Evolutionary conservation across 1,140 invertebrate species (phyloP).

Genomic region (Drosophila funebris): DNA sequence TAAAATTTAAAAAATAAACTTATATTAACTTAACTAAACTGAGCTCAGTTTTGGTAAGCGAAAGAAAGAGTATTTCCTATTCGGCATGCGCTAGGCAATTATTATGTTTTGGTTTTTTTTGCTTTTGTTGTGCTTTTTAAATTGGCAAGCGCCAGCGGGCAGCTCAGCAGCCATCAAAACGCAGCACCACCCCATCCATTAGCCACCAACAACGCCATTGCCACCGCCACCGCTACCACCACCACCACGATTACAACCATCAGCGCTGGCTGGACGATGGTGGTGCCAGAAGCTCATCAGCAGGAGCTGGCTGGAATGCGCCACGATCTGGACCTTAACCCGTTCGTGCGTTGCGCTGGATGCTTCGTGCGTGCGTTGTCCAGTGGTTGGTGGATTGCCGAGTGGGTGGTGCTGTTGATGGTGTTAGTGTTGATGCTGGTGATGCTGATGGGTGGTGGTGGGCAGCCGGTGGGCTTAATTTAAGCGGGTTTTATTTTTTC

Average conservation of each 20-base stretch:
- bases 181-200: conserved; percentile 25
- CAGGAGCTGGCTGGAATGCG: neutral
- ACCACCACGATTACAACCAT: neutral
- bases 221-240: neutral
- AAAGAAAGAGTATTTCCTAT: neutral
- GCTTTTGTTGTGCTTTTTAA: conserved; percentile 67
- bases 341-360: conserved; percentile 71
- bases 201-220: neutral
- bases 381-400: conserved; percentile 39
- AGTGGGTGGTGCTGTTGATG: conserved; percentile 24
- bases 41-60: no score
- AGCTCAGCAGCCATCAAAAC: conserved; percentile 62
- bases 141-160: conserved; percentile 79
- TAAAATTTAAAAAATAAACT: no score
- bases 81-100: neutral
- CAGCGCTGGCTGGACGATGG: conserved; percentile 12
- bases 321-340: conserved; percentile 47
- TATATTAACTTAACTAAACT: no score
- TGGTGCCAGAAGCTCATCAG: conserved; percentile 17
- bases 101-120: neutral
- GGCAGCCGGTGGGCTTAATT: conserved; percentile 78
- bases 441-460: conserved; percentile 42
- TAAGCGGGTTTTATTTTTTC: conserved; percentile 82
- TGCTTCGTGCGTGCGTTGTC: conserved; percentile 48
- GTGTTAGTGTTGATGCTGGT: conserved; percentile 7